A percentile compares a stretch with the other conserved stretches of the same genome.
These are phyloP conservation scores for Drosophila leontia DNA, from an alignment of 1,140 invertebrate genomes.

Conservation along the genomic window DNA sequence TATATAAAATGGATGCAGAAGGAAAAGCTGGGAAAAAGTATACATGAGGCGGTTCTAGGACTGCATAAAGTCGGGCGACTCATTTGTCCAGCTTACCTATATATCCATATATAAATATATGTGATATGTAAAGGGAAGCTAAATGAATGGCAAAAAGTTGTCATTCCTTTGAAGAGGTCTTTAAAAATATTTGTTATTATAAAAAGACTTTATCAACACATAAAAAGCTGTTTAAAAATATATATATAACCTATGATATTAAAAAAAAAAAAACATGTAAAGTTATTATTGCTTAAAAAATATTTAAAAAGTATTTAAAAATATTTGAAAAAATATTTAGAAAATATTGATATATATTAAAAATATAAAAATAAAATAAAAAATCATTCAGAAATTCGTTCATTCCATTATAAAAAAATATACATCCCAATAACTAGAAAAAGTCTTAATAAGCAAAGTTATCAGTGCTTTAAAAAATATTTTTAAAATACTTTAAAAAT, in stretches of 20 bases:
- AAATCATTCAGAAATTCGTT: not conserved
- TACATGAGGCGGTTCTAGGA: not conserved
- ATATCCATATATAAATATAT: not conserved
- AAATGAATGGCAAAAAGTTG: not conserved
- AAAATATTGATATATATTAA: too few species aligned
- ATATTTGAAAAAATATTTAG: not conserved
- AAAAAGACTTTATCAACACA: too few species aligned
- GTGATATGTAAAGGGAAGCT: not conserved
- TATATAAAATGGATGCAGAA: not conserved
- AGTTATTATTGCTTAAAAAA: not conserved
- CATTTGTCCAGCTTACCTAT: constrained; percentile 29
- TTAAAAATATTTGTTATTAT: not conserved
- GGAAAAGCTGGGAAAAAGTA: not conserved
- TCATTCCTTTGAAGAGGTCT: not conserved
- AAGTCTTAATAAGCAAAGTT: not conserved
- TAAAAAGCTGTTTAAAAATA: too few species aligned
- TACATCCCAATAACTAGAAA: too few species aligned
- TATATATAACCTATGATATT: too few species aligned
- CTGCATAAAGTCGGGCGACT: constrained; percentile 28
- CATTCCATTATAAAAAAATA: too few species aligned
- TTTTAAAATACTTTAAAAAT: too few species aligned
- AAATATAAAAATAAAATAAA: not conserved
- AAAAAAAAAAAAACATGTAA: too few species aligned
- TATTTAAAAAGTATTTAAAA: not conserved
- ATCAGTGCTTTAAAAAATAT: too few species aligned